A percentile compares a stretch with the other conserved stretches of the same genome.
Evolutionary conservation across 92 coral and sea anemone genomes (phyloP).

Genomic region (Hydrozoanthus gracilis): DNA sequence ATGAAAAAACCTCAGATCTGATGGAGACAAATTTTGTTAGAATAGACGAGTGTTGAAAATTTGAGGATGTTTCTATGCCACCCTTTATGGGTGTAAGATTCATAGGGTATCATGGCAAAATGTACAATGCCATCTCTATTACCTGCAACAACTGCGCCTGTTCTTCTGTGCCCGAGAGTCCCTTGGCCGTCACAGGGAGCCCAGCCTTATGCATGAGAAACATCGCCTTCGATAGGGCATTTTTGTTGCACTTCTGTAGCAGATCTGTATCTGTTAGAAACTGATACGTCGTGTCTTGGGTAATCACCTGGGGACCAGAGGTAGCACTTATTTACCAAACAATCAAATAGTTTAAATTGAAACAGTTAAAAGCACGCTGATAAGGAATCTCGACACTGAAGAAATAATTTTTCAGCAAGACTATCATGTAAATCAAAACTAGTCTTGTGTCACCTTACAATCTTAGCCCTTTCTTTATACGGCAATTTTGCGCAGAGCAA

Average conservation of each 20-base stretch:
- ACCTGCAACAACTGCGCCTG: slow-evolving; percentile 86
- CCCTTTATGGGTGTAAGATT: neutral
- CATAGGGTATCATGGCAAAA: neutral
- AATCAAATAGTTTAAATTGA: neutral
- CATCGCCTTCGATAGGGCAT: slow-evolving; percentile 87
- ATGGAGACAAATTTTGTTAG: too few relatives aligned
- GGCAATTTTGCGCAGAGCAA: too few relatives aligned
- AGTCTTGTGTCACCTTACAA: too few relatives aligned
- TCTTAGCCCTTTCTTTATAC: too few relatives aligned
- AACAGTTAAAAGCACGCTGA: too few relatives aligned
- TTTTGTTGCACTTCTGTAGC: slow-evolving; percentile 65
- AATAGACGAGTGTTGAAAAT: too few relatives aligned
- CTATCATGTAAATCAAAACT: too few relatives aligned
- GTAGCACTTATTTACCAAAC: neutral
- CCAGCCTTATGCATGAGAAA: slow-evolving; percentile 89
- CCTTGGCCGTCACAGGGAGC: slow-evolving; percentile 49
- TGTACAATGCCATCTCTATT: neutral
- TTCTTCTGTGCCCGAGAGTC: slow-evolving; percentile 71
- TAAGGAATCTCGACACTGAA: too few relatives aligned
- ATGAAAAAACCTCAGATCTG: too few relatives aligned
- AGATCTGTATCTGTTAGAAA: slow-evolving; percentile 50
- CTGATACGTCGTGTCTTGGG: neutral
- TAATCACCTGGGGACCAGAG: neutral
- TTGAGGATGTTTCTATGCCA: too few relatives aligned
- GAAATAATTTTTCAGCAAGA: too few relatives aligned